Evolutionary conservation across 2,888 invertebrate genomes (phyloP).

Genomic region (Tortrix viridana): DNA sequence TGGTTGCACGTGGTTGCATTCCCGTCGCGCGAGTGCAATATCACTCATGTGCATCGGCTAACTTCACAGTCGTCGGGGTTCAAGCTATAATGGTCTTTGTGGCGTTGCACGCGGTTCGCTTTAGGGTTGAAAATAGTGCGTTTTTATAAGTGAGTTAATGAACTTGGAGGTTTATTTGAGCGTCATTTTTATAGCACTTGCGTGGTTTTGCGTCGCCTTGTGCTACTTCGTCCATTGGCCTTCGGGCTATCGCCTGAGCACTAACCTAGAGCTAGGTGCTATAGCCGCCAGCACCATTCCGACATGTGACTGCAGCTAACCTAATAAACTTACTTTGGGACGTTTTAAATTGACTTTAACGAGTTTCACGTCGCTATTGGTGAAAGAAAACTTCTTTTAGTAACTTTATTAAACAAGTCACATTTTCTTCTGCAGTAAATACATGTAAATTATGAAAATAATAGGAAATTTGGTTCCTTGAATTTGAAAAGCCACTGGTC

Average conservation of each 20-base stretch:
- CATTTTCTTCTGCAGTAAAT: too few species aligned
- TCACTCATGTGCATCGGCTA: slow-evolving; percentile 58
- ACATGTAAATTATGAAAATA: too few species aligned
- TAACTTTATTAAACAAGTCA: too few species aligned
- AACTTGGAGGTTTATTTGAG: slow-evolving; percentile 63
- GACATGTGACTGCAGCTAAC: slow-evolving; percentile 1
- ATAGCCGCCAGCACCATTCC: neutral
- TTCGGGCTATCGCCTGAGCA: slow-evolving; percentile 53
- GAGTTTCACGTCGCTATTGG: too few species aligned
- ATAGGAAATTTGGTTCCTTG: too few species aligned
- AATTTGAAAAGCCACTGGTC: too few species aligned
- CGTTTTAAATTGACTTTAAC: too few species aligned
- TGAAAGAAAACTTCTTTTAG: too few species aligned
- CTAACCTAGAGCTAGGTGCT: slow-evolving; percentile 35
- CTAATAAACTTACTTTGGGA: too few species aligned
- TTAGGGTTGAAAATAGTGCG: slow-evolving; percentile 54
- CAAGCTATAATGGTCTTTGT: slow-evolving; percentile 52
- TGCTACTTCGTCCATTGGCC: slow-evolving; percentile 58
- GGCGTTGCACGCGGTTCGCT: slow-evolving; percentile 42
- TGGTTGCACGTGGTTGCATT: slow-evolving; percentile 66
- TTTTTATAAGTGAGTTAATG: slow-evolving; percentile 66
- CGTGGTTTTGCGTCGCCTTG: slow-evolving; percentile 54
- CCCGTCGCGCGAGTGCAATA: slow-evolving; percentile 69
- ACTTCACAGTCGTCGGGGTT: slow-evolving; percentile 47
- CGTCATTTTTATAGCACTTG: slow-evolving; percentile 49